These are phyloP conservation scores for Hydrocynus forskahlii DNA, from an alignment of 2,797 vertebrate genomes.

Conservation along the genomic window DNA sequence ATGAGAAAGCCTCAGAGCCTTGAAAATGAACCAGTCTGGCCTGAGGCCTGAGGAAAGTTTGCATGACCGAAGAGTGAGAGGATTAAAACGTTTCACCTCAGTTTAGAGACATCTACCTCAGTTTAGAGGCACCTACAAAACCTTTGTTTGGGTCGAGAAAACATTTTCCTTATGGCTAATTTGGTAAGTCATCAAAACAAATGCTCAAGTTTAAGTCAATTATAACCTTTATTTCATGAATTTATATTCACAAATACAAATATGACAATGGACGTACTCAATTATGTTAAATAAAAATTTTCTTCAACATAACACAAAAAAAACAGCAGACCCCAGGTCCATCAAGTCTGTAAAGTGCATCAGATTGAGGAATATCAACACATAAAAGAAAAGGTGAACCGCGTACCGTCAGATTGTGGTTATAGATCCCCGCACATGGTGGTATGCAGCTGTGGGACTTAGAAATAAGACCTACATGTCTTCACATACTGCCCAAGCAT, in stretches of 20 bases:
- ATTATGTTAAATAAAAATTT: constrained; percentile 69
- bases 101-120: background rate
- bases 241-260: constrained; percentile 74
- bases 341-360: constrained; percentile 81
- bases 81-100: background rate
- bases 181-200: background rate
- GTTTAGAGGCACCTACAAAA: background rate
- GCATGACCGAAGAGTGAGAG: background rate
- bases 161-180: background rate
- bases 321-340: constrained; percentile 54
- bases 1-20: constrained; percentile 45
- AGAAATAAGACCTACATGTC: constrained; percentile 19
- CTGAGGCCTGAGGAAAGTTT: background rate
- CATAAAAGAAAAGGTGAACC: background rate
- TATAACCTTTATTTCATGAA: constrained; percentile 71
- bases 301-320: constrained; percentile 62
- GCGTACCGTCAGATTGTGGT: background rate
- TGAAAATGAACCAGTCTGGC: constrained; percentile 37
- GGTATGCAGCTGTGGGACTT: constrained; percentile 48
- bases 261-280: constrained; percentile 64
- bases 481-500: constrained; percentile 1
- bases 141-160: background rate
- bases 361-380: constrained; percentile 61
- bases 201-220: background rate
- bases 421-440: constrained; percentile 14